Base-by-base conservation (phyloP, 2,113 vertebrate genomes). In the Pseudopipra pipra region DNA sequence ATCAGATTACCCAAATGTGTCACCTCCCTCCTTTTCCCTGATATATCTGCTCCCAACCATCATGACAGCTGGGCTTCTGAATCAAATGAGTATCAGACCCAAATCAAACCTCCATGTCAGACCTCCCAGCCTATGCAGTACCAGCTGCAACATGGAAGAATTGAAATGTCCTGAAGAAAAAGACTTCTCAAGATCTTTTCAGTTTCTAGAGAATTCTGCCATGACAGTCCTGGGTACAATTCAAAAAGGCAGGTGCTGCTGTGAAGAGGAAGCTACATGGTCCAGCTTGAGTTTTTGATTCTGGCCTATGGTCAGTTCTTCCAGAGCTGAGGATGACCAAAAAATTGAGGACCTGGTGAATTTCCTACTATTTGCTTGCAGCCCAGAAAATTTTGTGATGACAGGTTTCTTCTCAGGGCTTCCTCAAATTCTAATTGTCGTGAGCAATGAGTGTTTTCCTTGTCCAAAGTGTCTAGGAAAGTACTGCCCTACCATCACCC, bases 211-310 rank as follows among this genome's bases (percentile, higher is more conserved):
- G 79, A 85, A 79, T 30, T n/a, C 70, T 59, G 35, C 31, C 39
- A 5, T 11, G 24, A 65, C 1, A 4, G 15, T 47, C 19, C 62
- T n/a, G 59, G 12, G 7, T 25, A 75, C 0, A 0, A 74, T 12
- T 80, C 3, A 79, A 83, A 87, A 70, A 70, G 30, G n/a, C 31
- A 41, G 30, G 14, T 66, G 85, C 9, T 46, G 10, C 11, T 4
- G 1, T 37, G 47, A 77, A 85, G 33, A 80, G 19, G 23, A 79
- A 74, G 44, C 27, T 31, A 22, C 8, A 4, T 9, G 28, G 23
- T 31, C 31, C 35, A 63, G 22, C 22, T 14, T 52, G 12, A 68
- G 56, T 58, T 39, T 82, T 55, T 74, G 61, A 59, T 56, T 28
- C 39, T 61, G n/a, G 35, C 30, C 35, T 72, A 10, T 25, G 31